Base-by-base conservation (phyloP, 2,113 vertebrate genomes). In the Crocuta crocuta region DNA sequence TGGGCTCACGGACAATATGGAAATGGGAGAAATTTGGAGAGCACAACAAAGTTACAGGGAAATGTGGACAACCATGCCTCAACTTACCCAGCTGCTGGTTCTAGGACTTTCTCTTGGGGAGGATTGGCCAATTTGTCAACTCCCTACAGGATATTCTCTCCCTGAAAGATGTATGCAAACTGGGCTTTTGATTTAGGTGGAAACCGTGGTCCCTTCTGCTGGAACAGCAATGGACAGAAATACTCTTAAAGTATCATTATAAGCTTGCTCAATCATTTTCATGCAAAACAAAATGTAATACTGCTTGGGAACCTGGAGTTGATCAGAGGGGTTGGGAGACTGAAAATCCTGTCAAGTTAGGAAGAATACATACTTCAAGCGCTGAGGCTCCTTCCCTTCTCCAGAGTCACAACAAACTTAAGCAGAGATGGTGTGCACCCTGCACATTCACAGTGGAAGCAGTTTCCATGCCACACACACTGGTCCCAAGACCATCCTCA, bases 391-490 rank as follows among this genome's bases (percentile, higher is more conserved):
- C 93, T 33, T 79, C 31, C 6, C 10, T 70, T 74, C 43, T 82
- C 6, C 58, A 31, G 78, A 81, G 48, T 68, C 26, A 89, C 13
- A 39, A 28, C 65, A 83, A 39, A 15, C 13, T 48, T 80, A 5
- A 6, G 31, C 3, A 33, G 43, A 65, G 53, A 24, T 15, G 16
- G 5, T 6, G 11, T 7, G 0, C 0, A 6, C 28, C 45, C 12
- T 3, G 11, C 63, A 12, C 43, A 21, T 45, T 63, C 12, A 31
- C 31, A 85, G 33, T 5, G 53, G 39, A 66, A 16, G 28, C 10
- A 7, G 0, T 13, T 61, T 50, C 53, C 3, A 10, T 5, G 31
- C 55, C 10, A 0, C 0, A 9, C 21, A 45, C 16, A 39, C 90
- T 43, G 26, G 10, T n/a, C 31, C 91, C 4, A 6, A 45, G 39